Percentiles rank a stretch among this genome's conserved stretches.
Evolutionary conservation across 2,888 invertebrate genomes (phyloP).

Genomic region (Galerucella calmariensis): DNA sequence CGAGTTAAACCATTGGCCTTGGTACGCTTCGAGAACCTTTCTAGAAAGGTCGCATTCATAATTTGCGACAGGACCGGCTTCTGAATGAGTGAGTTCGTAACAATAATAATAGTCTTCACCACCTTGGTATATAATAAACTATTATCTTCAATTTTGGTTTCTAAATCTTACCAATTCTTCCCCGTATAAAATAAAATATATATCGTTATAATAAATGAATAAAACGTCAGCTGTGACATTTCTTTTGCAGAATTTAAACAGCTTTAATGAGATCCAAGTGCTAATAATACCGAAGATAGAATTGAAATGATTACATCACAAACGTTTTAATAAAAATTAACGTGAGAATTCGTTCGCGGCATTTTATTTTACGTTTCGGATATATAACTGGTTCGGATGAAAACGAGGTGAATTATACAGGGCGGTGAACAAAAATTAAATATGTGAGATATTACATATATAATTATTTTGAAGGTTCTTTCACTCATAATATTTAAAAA

Average conservation of each 20-base stretch:
- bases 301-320: slow-evolving; percentile 50
- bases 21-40: too few species aligned
- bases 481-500: too few species aligned
- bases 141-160: too few species aligned
- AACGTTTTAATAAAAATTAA: slow-evolving; percentile 47
- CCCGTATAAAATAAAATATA: neutral
- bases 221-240: slow-evolving; percentile 21
- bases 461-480: too few species aligned
- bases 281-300: slow-evolving; percentile 40
- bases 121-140: too few species aligned
- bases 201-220: slow-evolving; percentile 7
- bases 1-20: too few species aligned
- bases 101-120: too few species aligned
- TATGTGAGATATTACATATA: too few species aligned
- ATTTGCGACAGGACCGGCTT: too few species aligned
- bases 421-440: neutral
- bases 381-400: slow-evolving; percentile 31
- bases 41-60: too few species aligned
- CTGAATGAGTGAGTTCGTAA: too few species aligned
- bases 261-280: slow-evolving; percentile 30
- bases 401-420: neutral
- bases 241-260: slow-evolving; percentile 28
- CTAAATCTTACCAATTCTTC: too few species aligned
- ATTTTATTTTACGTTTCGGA: slow-evolving; percentile 32
- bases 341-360: slow-evolving; percentile 49